These are phyloP conservation scores for Phrynocephalus vlangalii DNA, from an alignment of 2,797 vertebrate genomes.

Conservation along the genomic window DNA sequence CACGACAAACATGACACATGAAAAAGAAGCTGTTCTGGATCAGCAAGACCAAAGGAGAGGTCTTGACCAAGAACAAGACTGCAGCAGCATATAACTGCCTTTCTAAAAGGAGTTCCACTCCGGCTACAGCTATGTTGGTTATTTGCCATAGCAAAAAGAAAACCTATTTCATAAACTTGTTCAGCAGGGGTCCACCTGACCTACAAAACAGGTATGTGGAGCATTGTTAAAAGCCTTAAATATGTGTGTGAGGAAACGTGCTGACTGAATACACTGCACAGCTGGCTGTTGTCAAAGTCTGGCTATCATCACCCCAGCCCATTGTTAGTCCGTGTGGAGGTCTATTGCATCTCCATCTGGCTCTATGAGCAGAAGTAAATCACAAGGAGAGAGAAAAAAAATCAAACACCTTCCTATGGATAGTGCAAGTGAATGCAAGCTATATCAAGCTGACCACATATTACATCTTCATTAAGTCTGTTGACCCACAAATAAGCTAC, in stretches of 20 bases:
- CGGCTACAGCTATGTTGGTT: neutral
- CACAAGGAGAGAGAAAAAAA: constrained; percentile 8
- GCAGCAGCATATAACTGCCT: neutral
- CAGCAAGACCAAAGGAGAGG: neutral
- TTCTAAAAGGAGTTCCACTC: neutral
- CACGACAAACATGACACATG: neutral
- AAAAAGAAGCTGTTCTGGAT: neutral
- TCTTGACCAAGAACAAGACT: neutral
- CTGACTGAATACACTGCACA: neutral
- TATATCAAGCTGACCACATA: constrained; percentile 10
- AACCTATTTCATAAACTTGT: neutral
- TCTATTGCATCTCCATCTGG: constrained; percentile 37
- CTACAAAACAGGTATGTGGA: neutral
- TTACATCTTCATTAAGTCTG: constrained; percentile 48
- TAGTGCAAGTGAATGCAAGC: constrained; percentile 19
- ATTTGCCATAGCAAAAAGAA: neutral
- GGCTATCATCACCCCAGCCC: neutral
- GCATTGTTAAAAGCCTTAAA: neutral
- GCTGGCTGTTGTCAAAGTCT: constrained; percentile 13
- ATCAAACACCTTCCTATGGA: constrained; percentile 33
- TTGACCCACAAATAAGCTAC: constrained; percentile 17
- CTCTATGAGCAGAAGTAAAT: constrained; percentile 39
- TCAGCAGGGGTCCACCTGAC: constrained; percentile 23
- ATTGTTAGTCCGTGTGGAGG: neutral
- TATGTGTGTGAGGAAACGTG: neutral